A percentile compares a stretch with the other conserved stretches of the same genome.
phyloP scores from a whole-genome alignment of 1,140 invertebrate genomes.

The Tetramorium parvispinum region DNA sequence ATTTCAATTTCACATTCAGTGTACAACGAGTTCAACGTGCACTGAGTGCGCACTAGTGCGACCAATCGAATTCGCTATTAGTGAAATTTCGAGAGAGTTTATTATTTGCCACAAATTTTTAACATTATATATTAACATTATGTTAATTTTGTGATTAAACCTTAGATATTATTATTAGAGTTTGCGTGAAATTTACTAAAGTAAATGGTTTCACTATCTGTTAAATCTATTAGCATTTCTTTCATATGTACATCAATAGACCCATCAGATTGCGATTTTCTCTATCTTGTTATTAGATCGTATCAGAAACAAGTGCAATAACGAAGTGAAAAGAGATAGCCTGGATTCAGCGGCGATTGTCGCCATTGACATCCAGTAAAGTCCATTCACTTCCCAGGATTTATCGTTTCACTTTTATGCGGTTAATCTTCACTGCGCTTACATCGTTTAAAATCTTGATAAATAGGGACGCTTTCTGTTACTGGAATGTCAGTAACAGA shows the following conservation, averaged over 20 bases:
- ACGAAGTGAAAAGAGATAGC: constrained; percentile 47
- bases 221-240: constrained; percentile 2
- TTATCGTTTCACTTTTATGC: constrained; percentile 65
- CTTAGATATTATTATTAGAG: background rate
- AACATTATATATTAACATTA: background rate
- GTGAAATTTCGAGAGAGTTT: background rate
- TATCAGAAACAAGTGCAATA: constrained; percentile 52
- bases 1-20: too few species aligned
- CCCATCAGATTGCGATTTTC: constrained; percentile 9
- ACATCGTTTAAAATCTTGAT: constrained; percentile 14
- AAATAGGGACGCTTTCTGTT: constrained; percentile 8
- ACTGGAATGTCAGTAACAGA: background rate
- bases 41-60: too few species aligned
- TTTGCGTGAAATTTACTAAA: background rate
- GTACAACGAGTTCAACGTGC: too few species aligned
- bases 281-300: constrained; percentile 32
- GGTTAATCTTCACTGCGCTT: background rate
- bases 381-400: constrained; percentile 60
- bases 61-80: too few species aligned
- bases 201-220: background rate
- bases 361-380: constrained; percentile 49
- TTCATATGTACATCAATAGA: constrained; percentile 6
- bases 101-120: background rate
- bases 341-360: constrained; percentile 68
- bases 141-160: background rate